Evolutionary conservation across 2,888 invertebrate genomes (phyloP), one percentile per base, ranked within the genome.

Genomic region (Periphyllus acericola): DNA sequence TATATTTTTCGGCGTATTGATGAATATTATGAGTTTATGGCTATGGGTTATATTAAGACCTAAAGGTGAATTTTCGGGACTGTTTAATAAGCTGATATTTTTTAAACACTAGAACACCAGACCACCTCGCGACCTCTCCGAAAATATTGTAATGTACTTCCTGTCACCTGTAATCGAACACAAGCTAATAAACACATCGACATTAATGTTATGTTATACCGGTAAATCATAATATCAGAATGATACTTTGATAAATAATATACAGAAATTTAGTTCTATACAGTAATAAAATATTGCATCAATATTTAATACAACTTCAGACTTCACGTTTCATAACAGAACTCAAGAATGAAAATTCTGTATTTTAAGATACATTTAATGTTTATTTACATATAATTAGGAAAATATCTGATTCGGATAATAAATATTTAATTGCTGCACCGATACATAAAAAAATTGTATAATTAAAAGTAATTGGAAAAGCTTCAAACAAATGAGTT

Each of bases 61-160:
- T 29, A 3, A 5, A 36, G 36, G 40, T 66, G 19, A 66, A 40
- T 34, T 80, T 80, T 80, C n/a, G 19, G 29, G 19, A n/a, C 19
- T 36, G 29, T 66, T 36, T 36, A 29, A 29, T 36, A 29, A 29
- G 34, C 36, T 40, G n/a, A 66, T 66, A 60, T 6, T 36, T n/a
- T 80, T 80, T 36, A 36, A 60, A 68, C 66, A 9, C 66, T 29
- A 17, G 46, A 11, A 46, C 17, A 32, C 32, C 17, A 3, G 14
- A 32, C 32, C 71, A 71, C 71, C 68, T 29, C 11, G 29, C 9
- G 68, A 68, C 68, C 29, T 68, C 68, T 29, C 11, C 29, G n/a
- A 66, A 80, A 80, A 80, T n/a, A 66, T 80, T 36, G 29, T 66
- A 8, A 80, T 40, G 66, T 80, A 80, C 60, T 66, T 80, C 66